phyloP scores from a whole-genome alignment of 2,113 vertebrate species.

The Uria lomvia region DNA sequence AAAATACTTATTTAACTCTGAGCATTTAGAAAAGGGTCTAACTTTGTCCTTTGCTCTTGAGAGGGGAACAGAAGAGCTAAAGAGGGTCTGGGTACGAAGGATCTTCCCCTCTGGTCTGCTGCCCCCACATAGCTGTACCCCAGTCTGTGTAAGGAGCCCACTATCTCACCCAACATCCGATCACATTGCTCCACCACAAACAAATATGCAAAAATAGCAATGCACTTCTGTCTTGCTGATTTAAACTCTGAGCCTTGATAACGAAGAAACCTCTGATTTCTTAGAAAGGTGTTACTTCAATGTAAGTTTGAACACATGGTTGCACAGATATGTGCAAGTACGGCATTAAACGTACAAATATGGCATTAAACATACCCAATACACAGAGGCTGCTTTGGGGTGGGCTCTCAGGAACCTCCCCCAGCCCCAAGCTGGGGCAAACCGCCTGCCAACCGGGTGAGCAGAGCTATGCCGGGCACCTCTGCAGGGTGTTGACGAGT shows the following conservation, averaged over 20 bases:
- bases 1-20: not conserved
- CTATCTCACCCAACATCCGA: not conserved
- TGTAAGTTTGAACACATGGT: not conserved
- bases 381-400: not conserved
- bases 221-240: not conserved
- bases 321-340: not conserved
- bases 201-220: not conserved
- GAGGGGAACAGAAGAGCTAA: not conserved
- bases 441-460: not conserved
- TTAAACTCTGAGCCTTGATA: not conserved
- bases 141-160: not conserved
- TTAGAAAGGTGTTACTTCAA: not conserved
- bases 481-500: rapidly evolving
- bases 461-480: rapidly evolving
- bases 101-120: not conserved
- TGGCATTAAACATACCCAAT: not conserved
- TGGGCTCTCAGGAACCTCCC: not conserved
- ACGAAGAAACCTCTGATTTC: not conserved
- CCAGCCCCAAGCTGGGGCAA: not conserved
- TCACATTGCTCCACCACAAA: not conserved
- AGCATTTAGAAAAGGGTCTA: not conserved
- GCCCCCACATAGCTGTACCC: not conserved
- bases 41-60: not conserved
- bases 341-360: not conserved
- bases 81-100: not conserved